Base-by-base conservation (phyloP, 2,888 invertebrate genomes). In the Eremobia ochroleuca region DNA sequence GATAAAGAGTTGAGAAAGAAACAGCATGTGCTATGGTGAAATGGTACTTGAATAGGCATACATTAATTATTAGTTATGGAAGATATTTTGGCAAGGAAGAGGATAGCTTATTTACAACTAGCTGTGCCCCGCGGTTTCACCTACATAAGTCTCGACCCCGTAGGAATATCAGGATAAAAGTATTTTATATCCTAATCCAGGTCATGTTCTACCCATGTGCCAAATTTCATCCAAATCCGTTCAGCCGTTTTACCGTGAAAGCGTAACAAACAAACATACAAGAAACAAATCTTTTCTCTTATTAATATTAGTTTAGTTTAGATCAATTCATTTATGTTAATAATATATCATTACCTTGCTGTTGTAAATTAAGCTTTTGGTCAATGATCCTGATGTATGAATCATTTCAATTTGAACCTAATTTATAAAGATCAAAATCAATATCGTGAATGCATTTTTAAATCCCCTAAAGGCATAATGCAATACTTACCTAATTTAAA, bases 41-140 rank as follows among this genome's bases (percentile, higher is more conserved):
- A 67, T 79, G 61, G 1, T 59, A 59, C 69, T 82, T 85, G 31
- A 71, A 37, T 43, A 76, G 25, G 11, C 25, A n/a, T 82, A n/a
- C 34, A 28, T 43, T 55, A 43, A 21, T 28, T 34, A 21, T 28
- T 34, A 15, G 40, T 25, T 21, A 40, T 61, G 55, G 13, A 28
- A 61, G 40, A 69, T 52, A 61, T n/a, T 61, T 79, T 69, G 8
- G 31, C 11, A n/a, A 31, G 28, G 28, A 76, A 64, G 34, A 67
- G 15, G 28, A 65, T 28, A 1, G 4, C 18, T 59, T 59, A 59
- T 59, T 59, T 31, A 59, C 31, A 18, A 52, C 11, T 11, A 52
- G n/a, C 11, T 55, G 52, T 0, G n/a, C n/a, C 11, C 1, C n/a
- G 11, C 4, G n/a, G 4, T 55, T n/a, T 55, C n/a, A 55, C 11